A percentile compares a stretch with the other conserved stretches of the same genome.
Evolutionary conservation across 2,113 vertebrate species (phyloP).

Genomic region (Hepsetus odoe): DNA sequence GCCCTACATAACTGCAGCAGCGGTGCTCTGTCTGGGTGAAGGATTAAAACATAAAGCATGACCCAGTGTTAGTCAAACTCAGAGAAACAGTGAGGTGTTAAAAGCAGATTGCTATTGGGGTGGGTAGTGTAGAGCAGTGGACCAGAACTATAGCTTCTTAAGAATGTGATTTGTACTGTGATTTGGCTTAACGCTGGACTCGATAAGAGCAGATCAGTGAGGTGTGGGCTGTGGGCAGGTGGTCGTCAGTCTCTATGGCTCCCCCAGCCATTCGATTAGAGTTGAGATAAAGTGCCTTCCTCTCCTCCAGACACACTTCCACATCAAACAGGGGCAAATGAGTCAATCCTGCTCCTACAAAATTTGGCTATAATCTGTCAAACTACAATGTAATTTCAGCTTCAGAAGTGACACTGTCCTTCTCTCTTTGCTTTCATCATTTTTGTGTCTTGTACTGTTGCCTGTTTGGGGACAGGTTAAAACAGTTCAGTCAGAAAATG

Average conservation of each 20-base stretch:
- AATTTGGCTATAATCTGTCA: conserved; percentile 93
- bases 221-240: conserved; percentile 76
- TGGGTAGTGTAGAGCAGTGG: neutral
- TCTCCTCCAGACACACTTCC: conserved; percentile 84
- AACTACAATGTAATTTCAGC: conserved; percentile 90
- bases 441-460: neutral
- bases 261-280: conserved; percentile 84
- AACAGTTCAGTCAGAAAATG: neutral
- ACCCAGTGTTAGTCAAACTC: neutral
- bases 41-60: neutral
- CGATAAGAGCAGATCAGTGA: conserved; percentile 87
- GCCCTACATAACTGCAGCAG: neutral
- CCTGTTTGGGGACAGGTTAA: neutral
- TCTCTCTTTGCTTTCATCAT: conserved; percentile 56
- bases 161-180: conserved; percentile 80
- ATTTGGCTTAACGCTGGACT: conserved; percentile 81
- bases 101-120: conserved; percentile 26
- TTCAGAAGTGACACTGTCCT: conserved; percentile 82
- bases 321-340: conserved; percentile 92
- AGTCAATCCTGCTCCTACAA: conserved; percentile 89
- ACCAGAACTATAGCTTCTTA: conserved; percentile 77
- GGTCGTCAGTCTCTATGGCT: conserved; percentile 68
- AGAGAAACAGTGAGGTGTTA: conserved; percentile 9
- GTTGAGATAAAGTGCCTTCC: conserved; percentile 83
- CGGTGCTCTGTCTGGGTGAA: neutral